Evolutionary conservation across 1,140 invertebrate species (phyloP).

Genomic region (Limonius californicus): DNA sequence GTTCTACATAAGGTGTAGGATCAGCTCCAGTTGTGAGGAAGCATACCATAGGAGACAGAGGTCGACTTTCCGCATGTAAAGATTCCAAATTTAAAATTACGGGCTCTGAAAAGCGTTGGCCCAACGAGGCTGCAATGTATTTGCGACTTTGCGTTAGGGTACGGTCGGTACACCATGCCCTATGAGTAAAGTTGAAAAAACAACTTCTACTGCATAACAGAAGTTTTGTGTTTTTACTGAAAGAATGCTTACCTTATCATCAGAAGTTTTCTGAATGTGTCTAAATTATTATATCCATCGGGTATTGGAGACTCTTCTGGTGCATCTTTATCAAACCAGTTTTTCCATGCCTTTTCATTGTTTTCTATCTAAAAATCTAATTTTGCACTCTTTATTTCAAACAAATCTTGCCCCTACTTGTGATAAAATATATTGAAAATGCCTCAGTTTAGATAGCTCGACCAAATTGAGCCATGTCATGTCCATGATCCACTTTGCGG

Average conservation of each 20-base stretch:
- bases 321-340: constrained; percentile 83
- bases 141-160: constrained; percentile 79
- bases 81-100: constrained; percentile 80
- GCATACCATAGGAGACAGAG: constrained; percentile 78
- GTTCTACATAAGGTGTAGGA: constrained; percentile 81
- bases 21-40: constrained; percentile 90
- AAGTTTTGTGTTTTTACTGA: too few relatives aligned
- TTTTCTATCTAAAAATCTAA: constrained; percentile 58
- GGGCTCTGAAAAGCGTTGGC: constrained; percentile 72
- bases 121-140: constrained; percentile 70
- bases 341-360: constrained; percentile 75
- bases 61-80: constrained; percentile 72
- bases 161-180: constrained; percentile 86
- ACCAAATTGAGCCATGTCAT: constrained; percentile 84
- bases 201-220: background rate
- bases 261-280: constrained; percentile 78
- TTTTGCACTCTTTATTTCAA: too few relatives aligned
- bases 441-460: constrained; percentile 65
- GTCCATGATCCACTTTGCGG: constrained; percentile 81
- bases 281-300: constrained; percentile 70
- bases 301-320: constrained; percentile 82
- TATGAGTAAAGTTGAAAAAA: constrained; percentile 33
- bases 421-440: constrained; percentile 68
- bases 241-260: constrained; percentile 62
- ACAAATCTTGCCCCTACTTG: too few relatives aligned